These are phyloP conservation scores for Brachyistius frenatus DNA, from an alignment of 2,113 vertebrate species.

Conservation along the genomic window DNA sequence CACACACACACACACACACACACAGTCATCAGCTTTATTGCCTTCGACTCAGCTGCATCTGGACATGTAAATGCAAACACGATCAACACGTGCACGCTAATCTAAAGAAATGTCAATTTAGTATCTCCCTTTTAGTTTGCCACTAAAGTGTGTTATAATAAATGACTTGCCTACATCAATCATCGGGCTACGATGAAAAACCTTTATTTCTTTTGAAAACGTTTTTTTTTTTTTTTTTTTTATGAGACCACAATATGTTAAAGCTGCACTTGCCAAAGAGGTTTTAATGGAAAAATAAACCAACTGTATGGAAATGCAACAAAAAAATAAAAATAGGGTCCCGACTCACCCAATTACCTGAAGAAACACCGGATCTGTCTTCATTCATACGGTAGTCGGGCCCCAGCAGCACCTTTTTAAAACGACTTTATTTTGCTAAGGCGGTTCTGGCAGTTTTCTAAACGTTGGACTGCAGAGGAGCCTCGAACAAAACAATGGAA, in stretches of 20 bases:
- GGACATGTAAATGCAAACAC: conserved; percentile 46
- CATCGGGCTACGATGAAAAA: conserved; percentile 10
- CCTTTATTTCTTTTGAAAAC: conserved; percentile 42
- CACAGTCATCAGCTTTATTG: conserved; percentile 39
- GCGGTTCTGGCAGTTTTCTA: not conserved
- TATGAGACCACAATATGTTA: conserved; percentile 34
- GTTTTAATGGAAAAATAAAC: conserved; percentile 25
- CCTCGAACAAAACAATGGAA: not conserved
- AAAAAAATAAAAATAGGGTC: not conserved
- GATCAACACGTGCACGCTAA: conserved; percentile 2
- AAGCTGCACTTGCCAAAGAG: conserved; percentile 24
- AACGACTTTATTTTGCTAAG: not conserved
- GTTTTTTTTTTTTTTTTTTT: conserved; percentile 14
- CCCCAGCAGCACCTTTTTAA: not conserved
- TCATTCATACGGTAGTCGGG: not conserved
- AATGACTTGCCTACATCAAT: conserved; percentile 30
- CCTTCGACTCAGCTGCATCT: conserved; percentile 41
- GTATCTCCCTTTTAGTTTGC: not conserved
- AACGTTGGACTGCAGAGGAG: too few relatives aligned
- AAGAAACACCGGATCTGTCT: not conserved
- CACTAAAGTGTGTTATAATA: not conserved
- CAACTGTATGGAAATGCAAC: conserved; percentile 10
- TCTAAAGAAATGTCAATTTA: not conserved
- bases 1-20: conserved; percentile 6
- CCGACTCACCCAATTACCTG: not conserved